phyloP scores from a whole-genome alignment of 2,888 invertebrate species.

The Lepidochrysops patricia region DNA sequence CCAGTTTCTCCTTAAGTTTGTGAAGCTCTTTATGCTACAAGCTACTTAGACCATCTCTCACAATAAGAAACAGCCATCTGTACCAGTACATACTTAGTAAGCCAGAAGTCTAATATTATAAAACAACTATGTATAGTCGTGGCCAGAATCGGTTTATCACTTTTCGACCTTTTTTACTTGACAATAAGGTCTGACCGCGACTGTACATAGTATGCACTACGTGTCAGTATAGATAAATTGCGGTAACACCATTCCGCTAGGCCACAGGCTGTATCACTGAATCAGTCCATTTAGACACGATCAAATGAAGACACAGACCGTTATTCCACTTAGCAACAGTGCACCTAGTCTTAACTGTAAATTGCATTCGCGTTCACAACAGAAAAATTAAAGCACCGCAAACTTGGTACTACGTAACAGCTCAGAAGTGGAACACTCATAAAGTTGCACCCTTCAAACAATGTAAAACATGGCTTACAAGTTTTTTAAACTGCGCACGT shows the following conservation, averaged over 20 bases:
- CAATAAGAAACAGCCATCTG: too few species aligned
- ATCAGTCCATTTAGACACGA: not conserved
- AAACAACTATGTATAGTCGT: too few species aligned
- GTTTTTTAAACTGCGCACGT: not conserved
- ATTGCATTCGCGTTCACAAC: not conserved
- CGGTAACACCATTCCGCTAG: not conserved
- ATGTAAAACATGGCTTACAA: not conserved
- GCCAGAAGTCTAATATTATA: too few species aligned
- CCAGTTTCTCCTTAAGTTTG: too few species aligned
- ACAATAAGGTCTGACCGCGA: too few species aligned
- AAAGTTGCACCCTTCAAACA: constrained; percentile 1
- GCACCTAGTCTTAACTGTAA: constrained; percentile 1
- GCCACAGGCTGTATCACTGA: not conserved
- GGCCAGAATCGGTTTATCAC: too few species aligned
- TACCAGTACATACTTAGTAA: too few species aligned
- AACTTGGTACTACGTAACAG: not conserved
- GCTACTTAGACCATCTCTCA: too few species aligned
- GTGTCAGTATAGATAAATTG: not conserved
- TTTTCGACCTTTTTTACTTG: too few species aligned
- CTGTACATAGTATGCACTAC: not conserved
- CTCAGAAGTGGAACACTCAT: not conserved
- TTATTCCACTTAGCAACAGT: not conserved
- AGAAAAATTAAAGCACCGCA: not conserved
- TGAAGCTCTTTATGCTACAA: too few species aligned
- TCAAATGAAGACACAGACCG: not conserved